Evolutionary conservation across 2,797 vertebrate species (phyloP).

Genomic region (Scomberomorus guttatus): DNA sequence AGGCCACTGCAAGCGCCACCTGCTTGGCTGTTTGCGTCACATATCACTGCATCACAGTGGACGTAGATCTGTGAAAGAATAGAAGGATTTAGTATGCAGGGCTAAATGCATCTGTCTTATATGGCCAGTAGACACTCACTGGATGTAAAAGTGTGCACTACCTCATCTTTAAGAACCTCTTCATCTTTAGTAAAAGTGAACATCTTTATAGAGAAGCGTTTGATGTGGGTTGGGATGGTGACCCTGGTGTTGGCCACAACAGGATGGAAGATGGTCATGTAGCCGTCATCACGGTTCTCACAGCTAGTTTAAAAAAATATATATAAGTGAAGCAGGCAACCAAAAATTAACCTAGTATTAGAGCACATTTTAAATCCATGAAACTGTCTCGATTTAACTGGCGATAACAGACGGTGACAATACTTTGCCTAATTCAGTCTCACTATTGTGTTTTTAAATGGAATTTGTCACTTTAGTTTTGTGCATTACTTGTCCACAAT

Average conservation of each 20-base stretch:
- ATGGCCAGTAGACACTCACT: accelerated
- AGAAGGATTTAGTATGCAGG: background rate
- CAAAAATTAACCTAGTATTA: no score
- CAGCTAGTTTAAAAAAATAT: constrained; percentile 70
- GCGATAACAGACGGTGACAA: no score
- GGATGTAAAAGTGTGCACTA: constrained; percentile 33
- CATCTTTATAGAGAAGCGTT: constrained; percentile 90
- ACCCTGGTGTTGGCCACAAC: constrained; percentile 61
- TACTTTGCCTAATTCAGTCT: no score
- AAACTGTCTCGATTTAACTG: no score
- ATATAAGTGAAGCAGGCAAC: no score
- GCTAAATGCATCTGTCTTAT: no score
- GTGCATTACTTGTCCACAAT: constrained; percentile 80
- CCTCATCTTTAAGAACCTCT: constrained; percentile 79
- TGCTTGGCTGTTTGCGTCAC: constrained; percentile 72
- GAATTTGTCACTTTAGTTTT: no score
- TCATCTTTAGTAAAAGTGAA: constrained; percentile 85
- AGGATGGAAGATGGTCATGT: constrained; percentile 70
- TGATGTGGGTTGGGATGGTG: constrained; percentile 83
- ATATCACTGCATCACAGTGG: constrained; percentile 88
- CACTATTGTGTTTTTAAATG: no score
- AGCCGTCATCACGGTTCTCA: constrained; percentile 74
- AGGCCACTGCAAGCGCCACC: constrained; percentile 78
- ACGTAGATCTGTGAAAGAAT: constrained; percentile 84
- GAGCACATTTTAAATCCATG: background rate